These are phyloP conservation scores for Plecturocebus donacophilus DNA, from an alignment of 2,113 vertebrate genomes.

Conservation along the genomic window DNA sequence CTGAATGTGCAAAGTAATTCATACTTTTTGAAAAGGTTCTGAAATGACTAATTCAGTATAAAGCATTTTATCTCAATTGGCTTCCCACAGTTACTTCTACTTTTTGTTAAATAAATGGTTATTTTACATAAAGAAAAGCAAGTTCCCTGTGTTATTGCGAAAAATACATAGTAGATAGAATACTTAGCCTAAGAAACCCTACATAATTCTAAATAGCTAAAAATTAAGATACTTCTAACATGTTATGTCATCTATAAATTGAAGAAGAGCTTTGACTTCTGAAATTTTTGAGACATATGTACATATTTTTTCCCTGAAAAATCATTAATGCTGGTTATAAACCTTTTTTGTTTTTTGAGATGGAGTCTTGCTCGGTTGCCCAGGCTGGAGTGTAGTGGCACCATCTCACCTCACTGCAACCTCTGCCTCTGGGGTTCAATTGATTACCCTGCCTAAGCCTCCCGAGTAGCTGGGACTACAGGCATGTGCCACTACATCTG, in stretches of 20 bases:
- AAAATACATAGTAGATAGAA: not conserved
- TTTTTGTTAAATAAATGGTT: constrained; percentile 24
- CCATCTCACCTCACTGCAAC: no score
- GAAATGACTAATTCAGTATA: not conserved
- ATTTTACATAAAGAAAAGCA: constrained; percentile 28
- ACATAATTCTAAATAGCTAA: not conserved
- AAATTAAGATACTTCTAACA: not conserved
- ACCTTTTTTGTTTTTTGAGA: not conserved
- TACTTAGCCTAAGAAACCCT: not conserved
- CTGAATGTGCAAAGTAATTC: not conserved
- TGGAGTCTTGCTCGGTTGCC: no score
- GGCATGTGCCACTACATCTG: no score
- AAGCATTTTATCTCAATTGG: not conserved
- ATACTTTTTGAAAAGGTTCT: constrained; percentile 30
- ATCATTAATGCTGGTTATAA: not conserved
- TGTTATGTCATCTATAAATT: not conserved
- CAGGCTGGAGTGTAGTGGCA: no score
- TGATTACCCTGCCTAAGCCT: no score
- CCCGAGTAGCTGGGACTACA: no score
- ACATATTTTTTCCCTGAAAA: not conserved
- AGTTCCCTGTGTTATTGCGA: not conserved
- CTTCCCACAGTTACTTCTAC: constrained; percentile 6
- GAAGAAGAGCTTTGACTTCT: not conserved
- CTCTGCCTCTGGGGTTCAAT: no score
- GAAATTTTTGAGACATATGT: not conserved